These are phyloP conservation scores for Montipora efflorescens DNA, from an alignment of 64 coral and sea anemone species.

Conservation along the genomic window DNA sequence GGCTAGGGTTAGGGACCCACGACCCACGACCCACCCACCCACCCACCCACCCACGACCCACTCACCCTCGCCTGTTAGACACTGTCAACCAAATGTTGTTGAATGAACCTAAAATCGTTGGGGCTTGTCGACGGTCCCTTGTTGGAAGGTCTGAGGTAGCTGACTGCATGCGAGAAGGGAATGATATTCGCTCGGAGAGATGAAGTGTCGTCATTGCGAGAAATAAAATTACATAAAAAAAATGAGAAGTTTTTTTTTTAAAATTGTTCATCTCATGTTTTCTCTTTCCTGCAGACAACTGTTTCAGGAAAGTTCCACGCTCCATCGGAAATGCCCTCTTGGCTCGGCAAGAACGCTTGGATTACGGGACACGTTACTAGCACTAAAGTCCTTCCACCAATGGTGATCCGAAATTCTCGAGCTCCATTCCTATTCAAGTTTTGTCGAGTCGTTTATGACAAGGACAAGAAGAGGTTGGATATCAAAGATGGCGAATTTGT, in stretches of 20 bases:
- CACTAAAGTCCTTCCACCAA: neutral
- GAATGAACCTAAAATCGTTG: too few relatives aligned
- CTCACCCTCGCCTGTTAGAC: too few relatives aligned
- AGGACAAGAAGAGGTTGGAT: neutral
- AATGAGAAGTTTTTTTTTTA: neutral
- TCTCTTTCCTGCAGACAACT: neutral
- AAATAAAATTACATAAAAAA: neutral
- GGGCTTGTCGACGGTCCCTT: too few relatives aligned
- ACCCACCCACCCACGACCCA: too few relatives aligned
- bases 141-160: too few relatives aligned
- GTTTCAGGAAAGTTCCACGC: constrained; percentile 19
- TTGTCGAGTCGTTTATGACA: constrained; percentile 22
- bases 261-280: neutral
- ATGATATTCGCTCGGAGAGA: too few relatives aligned
- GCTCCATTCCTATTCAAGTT: constrained; percentile 46
- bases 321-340: neutral
- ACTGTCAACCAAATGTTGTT: too few relatives aligned
- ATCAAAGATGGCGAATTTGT: constrained; percentile 23
- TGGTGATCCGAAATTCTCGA: constrained; percentile 13
- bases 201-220: too few relatives aligned
- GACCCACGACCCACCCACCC: too few relatives aligned
- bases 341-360: neutral
- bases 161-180: too few relatives aligned
- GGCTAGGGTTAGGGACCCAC: too few relatives aligned
- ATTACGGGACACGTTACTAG: neutral